These are phyloP conservation scores for Lagopus leucura DNA, from an alignment of 2,113 vertebrate species.

Conservation along the genomic window DNA sequence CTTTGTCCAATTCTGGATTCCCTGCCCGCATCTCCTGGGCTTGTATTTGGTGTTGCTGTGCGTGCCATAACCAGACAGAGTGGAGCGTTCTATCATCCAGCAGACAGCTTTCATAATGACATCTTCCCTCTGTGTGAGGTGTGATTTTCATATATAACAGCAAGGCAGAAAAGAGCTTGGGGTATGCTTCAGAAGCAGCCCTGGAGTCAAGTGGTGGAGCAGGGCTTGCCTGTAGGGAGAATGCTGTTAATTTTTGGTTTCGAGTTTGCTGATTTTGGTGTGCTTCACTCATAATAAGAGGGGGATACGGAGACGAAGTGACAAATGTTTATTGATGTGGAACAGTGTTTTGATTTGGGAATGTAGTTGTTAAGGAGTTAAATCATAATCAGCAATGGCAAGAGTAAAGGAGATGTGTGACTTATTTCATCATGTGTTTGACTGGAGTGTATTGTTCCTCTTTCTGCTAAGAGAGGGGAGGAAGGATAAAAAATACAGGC, in stretches of 20 bases:
- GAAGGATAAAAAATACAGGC: not conserved
- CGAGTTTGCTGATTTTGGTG: not conserved
- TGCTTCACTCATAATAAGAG: not conserved
- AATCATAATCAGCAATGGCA: not conserved
- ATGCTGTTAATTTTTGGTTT: not conserved
- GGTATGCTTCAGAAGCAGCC: not conserved
- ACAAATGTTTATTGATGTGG: not conserved
- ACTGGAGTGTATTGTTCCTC: not conserved
- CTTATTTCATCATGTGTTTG: not conserved
- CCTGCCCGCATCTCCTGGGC: not conserved
- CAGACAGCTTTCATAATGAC: not conserved
- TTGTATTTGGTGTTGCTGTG: rapidly evolving
- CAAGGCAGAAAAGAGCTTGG: not conserved
- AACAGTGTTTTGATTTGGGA: not conserved
- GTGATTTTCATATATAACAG: not conserved
- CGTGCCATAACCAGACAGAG: not conserved
- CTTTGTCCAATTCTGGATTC: not conserved
- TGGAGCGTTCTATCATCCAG: not conserved
- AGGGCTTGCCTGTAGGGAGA: not conserved
- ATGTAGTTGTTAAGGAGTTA: not conserved
- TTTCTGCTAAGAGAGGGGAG: not conserved
- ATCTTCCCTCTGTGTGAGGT: rapidly evolving
- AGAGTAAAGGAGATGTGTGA: not conserved
- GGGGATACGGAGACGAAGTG: not conserved
- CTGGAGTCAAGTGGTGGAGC: not conserved